A percentile compares a stretch with the other conserved stretches of the same genome.
Conservation (phyloP, 2,888 invertebrate genomes). For the Cheilosia impressa region DNA sequence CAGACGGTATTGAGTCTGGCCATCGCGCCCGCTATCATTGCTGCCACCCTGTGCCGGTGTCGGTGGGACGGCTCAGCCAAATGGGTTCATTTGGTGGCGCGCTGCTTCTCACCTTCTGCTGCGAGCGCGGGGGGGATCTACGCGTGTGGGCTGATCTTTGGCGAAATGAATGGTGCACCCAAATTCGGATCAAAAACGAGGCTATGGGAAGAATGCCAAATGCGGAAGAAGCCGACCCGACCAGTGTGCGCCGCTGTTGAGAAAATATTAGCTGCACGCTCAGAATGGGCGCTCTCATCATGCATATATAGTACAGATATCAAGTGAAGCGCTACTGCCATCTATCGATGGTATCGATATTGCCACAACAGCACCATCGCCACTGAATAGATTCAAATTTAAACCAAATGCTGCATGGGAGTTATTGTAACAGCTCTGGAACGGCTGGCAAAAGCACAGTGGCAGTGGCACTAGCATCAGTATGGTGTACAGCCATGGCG, state of each 20-base stretch:
- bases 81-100: conserved; percentile 60
- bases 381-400: conserved; percentile 19
- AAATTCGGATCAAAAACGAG: conserved; percentile 72
- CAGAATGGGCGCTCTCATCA: conserved; percentile 52
- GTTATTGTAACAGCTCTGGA: conserved; percentile 64
- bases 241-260: conserved; percentile 21
- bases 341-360: conserved; percentile 58
- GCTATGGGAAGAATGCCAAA: conserved; percentile 70
- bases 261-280: conserved; percentile 65
- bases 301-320: conserved; percentile 34
- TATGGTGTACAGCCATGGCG: conserved; percentile 37
- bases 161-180: conserved; percentile 73
- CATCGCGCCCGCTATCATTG: conserved; percentile 30
- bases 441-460: conserved; percentile 15
- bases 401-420: conserved; percentile 49
- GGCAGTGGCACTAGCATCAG: conserved; percentile 28
- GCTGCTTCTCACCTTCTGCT: conserved; percentile 68
- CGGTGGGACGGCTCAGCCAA: conserved; percentile 13
- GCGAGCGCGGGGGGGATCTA: conserved; percentile 43
- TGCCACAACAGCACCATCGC: conserved; percentile 11
- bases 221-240: conserved; percentile 35
- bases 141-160: conserved; percentile 74
- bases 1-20: conserved; percentile 61
- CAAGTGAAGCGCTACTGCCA: conserved; percentile 34
- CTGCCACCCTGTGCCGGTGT: neutral